Conservation (phyloP, 2,797 vertebrate genomes). For the Nannoperca australis region DNA sequence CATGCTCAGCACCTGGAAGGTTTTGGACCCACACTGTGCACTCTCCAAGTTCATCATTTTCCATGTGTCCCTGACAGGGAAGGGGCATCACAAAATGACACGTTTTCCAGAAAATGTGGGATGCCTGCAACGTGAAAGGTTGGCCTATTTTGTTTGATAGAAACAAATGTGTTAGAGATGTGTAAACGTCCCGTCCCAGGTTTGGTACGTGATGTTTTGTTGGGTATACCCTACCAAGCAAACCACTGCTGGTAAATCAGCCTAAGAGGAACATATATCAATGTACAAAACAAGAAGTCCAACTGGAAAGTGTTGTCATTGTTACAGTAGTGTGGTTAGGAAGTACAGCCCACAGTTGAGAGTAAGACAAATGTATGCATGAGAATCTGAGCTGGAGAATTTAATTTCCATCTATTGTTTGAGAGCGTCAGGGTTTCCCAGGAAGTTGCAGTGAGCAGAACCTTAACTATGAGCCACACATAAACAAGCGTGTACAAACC, state of each 20-base stretch:
- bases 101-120: background rate
- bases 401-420: background rate
- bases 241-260: no score
- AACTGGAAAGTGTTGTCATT: background rate
- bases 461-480: no score
- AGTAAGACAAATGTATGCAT: no score
- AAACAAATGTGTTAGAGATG: no score
- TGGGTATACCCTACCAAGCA: no score
- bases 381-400: background rate
- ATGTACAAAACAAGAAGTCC: no score
- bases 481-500: no score
- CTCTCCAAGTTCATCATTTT: background rate
- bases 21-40: no score
- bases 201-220: no score
- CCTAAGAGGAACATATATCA: no score
- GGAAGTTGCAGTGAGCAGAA: background rate
- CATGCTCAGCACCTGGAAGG: background rate
- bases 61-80: background rate
- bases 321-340: background rate
- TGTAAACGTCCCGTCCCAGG: no score
- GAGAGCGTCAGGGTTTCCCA: background rate
- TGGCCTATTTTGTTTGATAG: no score
- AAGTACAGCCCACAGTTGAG: background rate
- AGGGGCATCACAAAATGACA: background rate
- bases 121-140: background rate